These are phyloP conservation scores for Scaptodrosophila lebanonensis DNA, from an alignment of 1,140 invertebrate species.

Conservation along the genomic window DNA sequence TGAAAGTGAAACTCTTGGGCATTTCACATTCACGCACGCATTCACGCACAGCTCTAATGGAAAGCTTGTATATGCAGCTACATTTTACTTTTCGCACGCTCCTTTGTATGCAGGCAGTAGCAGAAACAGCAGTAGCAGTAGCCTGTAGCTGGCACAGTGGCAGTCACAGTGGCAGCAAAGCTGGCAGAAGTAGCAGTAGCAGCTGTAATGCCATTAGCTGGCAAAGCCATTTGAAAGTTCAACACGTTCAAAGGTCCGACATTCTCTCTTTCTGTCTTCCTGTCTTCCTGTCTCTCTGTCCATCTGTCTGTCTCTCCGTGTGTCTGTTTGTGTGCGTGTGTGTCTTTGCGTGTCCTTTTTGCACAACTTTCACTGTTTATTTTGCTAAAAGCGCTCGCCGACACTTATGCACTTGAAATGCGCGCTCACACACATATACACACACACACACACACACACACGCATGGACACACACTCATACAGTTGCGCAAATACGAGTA, in stretches of 20 bases:
- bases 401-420: conserved; percentile 66
- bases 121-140: neutral
- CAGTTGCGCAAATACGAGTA: conserved; percentile 17
- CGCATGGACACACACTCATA: conserved; percentile 21
- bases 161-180: neutral
- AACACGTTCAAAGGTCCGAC: conserved; percentile 73
- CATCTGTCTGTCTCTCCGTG: conserved; percentile 6
- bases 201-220: conserved; percentile 74
- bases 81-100: conserved; percentile 60
- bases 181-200: conserved; percentile 19
- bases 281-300: conserved; percentile 24
- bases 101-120: conserved; percentile 55
- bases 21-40: conserved; percentile 24
- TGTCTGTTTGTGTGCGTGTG: neutral
- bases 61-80: too few species aligned
- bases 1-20: too few species aligned
- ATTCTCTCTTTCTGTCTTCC: conserved; percentile 31
- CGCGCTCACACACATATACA: conserved; percentile 6
- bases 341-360: conserved; percentile 70
- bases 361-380: conserved; percentile 73
- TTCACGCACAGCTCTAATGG: conserved; percentile 17
- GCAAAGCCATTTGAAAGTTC: conserved; percentile 74
- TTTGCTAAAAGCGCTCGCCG: conserved; percentile 72
- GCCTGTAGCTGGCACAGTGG: neutral
- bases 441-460: conserved; percentile 19